These are phyloP conservation scores for Spea bombifrons DNA, from an alignment of 2,113 vertebrate species.

Conservation along the genomic window DNA sequence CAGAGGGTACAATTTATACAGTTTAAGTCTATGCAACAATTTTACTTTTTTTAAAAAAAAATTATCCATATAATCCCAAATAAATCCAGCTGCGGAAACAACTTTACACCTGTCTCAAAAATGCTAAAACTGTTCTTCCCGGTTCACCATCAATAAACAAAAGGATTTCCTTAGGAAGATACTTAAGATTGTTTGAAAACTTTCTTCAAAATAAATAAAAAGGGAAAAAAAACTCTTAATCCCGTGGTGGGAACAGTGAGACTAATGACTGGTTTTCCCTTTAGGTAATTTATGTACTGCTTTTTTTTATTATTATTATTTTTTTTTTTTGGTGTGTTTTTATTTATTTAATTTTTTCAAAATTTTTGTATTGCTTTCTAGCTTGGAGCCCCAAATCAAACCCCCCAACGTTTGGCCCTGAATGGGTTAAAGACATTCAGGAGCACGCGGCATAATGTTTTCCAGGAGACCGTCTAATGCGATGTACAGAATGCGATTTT, in stretches of 20 bases:
- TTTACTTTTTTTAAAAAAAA: too few relatives aligned
- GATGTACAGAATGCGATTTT: background rate
- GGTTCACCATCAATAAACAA: background rate
- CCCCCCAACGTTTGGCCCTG: background rate
- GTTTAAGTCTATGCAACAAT: too few relatives aligned
- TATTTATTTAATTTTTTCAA: background rate
- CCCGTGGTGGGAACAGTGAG: background rate
- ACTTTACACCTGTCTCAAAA: background rate
- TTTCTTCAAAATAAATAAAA: background rate
- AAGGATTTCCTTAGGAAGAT: background rate
- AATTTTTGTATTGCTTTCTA: background rate
- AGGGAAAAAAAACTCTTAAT: background rate
- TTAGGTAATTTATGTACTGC: background rate
- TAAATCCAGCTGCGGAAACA: background rate
- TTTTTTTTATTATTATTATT: background rate
- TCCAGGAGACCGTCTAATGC: background rate
- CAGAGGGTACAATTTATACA: too few relatives aligned
- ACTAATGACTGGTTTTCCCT: background rate
- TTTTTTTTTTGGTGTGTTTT: background rate
- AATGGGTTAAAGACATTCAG: background rate
- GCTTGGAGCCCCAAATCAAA: background rate
- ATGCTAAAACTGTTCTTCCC: background rate
- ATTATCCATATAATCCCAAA: background rate
- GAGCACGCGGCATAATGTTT: background rate
- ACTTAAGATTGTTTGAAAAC: slow-evolving; percentile 16